Base-by-base conservation (phyloP, 1,140 invertebrate species). In the Drosophila oshimai region DNA sequence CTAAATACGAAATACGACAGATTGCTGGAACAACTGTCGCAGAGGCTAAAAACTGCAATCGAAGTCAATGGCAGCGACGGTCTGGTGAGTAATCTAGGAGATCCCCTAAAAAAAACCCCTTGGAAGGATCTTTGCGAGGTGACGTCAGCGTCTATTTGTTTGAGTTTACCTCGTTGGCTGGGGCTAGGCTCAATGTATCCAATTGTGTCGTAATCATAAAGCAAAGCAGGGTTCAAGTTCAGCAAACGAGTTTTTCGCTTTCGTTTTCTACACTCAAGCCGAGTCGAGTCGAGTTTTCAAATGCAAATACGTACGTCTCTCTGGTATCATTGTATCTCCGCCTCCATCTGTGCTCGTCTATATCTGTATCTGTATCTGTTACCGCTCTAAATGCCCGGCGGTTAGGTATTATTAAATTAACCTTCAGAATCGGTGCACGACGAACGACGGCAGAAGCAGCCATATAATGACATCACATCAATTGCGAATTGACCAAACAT, bases 1-100 rank as follows among this genome's bases (percentile, higher is more conserved):
- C 92, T 98, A 69, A 98, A 98, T 91, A 94, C 94, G 54, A 94
- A 95, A 79, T 97, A 96, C 90, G 94, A 96, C 76, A 93, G 94
- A 67, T 92, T 98, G 51, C 91, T 96, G 61, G 95, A 94, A 79
- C 91, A 95, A 79, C 90, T 97, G 34, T 95, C 96, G 73, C 95
- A 94, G 58, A 92, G 94, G 71, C 75, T 94, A 57, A 92, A 92
- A 83, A 91, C 90, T 28, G 90, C 90, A 31, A 89, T 90, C 60
- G 90, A 91, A 65, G 90, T 91, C 24, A 91, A 90, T 50, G 90
- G 90, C 62, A 90, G 81, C 73, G 89, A 91, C 73, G 90, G 93
- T 55, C 92, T 94, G 94, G 94, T 95, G 90, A 22, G 22, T 22
- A 22, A 22, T 22, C 22, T 22, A 22, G 22, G 22, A 3, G 22